Evolutionary conservation across 2,113 vertebrate species (phyloP).

Genomic region (Campylomormyrus numenius): DNA sequence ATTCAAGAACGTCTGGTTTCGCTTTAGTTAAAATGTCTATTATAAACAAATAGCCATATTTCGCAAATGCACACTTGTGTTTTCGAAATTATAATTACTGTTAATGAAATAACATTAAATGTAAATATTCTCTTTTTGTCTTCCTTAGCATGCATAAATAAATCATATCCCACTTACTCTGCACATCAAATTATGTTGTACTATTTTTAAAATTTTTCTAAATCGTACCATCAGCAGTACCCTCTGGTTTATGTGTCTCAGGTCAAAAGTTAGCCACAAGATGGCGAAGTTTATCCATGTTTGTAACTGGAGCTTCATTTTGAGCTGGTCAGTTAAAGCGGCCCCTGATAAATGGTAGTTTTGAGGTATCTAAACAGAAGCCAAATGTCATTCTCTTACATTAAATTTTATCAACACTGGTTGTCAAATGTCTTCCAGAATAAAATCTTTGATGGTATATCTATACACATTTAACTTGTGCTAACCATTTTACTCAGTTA

Average conservation of each 20-base stretch:
- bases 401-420: background rate
- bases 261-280: background rate
- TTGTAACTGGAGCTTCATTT: background rate
- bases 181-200: background rate
- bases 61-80: background rate
- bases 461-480: background rate
- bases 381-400: background rate
- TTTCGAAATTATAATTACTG: background rate
- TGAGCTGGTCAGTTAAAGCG: background rate
- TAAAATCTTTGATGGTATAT: background rate
- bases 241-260: background rate
- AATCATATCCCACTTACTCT: background rate
- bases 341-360: background rate
- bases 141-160: background rate
- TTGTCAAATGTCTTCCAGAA: background rate
- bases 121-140: background rate
- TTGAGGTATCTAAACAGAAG: background rate
- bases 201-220: background rate
- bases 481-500: background rate
- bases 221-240: background rate
- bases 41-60: background rate
- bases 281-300: slow-evolving; percentile 12
- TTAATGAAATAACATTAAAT: background rate
- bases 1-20: background rate
- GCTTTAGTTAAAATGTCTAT: background rate